A percentile compares a stretch with the other conserved stretches of the same genome.
phyloP scores from a whole-genome alignment of 2,113 vertebrate genomes.

The Gasterosteus nipponicus region DNA sequence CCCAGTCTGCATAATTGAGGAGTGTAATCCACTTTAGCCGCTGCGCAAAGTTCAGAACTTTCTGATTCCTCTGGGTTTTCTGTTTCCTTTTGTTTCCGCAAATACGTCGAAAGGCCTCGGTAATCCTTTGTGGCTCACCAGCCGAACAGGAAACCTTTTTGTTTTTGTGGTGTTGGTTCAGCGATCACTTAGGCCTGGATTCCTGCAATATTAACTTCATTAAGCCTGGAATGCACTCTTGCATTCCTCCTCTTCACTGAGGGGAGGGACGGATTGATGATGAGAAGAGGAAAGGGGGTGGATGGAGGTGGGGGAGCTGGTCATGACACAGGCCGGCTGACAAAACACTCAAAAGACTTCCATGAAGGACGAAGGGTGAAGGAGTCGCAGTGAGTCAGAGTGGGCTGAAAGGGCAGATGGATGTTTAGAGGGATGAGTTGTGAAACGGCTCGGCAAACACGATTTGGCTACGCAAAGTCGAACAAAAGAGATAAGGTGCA shows the following conservation, averaged over 20 bases:
- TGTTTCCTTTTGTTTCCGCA: slow-evolving; percentile 42
- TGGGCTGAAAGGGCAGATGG: slow-evolving; percentile 28
- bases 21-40: slow-evolving; percentile 56
- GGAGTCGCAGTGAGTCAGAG: slow-evolving; percentile 63
- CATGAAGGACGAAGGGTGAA: slow-evolving; percentile 40
- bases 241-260: slow-evolving; percentile 79
- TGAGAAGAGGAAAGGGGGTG: slow-evolving; percentile 58
- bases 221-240: slow-evolving; percentile 86
- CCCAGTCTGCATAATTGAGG: slow-evolving; percentile 43
- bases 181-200: slow-evolving; percentile 80
- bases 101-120: slow-evolving; percentile 56
- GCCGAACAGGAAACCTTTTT: slow-evolving; percentile 80
- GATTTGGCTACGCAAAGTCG: slow-evolving; percentile 31
- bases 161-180: slow-evolving; percentile 81
- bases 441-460: slow-evolving; percentile 34
- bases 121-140: slow-evolving; percentile 75
- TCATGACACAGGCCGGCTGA: slow-evolving; percentile 42
- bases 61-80: slow-evolving; percentile 36
- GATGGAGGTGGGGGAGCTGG: slow-evolving; percentile 16
- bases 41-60: slow-evolving; percentile 50
- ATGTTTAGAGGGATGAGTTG: slow-evolving; percentile 43
- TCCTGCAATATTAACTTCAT: slow-evolving; percentile 89
- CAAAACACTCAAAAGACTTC: slow-evolving; percentile 44
- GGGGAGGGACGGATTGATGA: slow-evolving; percentile 71
- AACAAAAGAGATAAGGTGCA: slow-evolving; percentile 50